phyloP scores from a whole-genome alignment of 1,140 invertebrate genomes.

The Pteromalus puparum region DNA sequence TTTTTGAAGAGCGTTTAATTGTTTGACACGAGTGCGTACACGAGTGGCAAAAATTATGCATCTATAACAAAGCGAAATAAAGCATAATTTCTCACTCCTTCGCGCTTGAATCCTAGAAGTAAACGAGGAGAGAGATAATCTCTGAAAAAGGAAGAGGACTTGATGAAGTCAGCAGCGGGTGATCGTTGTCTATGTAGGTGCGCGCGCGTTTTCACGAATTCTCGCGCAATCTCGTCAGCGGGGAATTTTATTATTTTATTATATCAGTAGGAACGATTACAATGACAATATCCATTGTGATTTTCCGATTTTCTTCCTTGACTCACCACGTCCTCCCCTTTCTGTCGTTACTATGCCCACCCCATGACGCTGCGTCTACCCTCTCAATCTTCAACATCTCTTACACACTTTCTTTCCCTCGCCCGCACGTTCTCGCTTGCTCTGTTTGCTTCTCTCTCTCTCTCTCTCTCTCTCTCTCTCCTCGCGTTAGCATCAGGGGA shows the following conservation, averaged over 20 bases:
- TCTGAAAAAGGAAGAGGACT: background rate
- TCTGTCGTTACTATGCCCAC: background rate
- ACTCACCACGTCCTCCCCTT: conserved; percentile 12
- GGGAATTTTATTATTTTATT: background rate
- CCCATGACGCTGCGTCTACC: background rate
- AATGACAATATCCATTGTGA: conserved; percentile 41
- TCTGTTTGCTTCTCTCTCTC: background rate
- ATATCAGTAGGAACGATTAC: background rate
- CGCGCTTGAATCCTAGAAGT: background rate
- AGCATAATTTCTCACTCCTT: too few species aligned
- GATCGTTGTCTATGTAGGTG: background rate
- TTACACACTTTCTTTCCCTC: conserved; percentile 43
- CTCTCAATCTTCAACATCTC: conserved; percentile 50
- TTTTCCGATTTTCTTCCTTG: conserved; percentile 35
- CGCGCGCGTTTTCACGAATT: background rate
- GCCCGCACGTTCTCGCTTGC: conserved; percentile 15
- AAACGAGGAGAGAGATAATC: background rate
- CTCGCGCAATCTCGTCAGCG: background rate
- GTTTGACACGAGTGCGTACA: too few species aligned
- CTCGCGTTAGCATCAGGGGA: background rate
- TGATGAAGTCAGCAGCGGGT: background rate
- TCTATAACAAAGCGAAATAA: too few species aligned
- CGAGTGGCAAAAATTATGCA: too few species aligned
- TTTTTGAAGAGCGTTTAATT: too few species aligned
- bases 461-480: conserved; percentile 7